These are phyloP conservation scores for Antennarius maculatus DNA, from an alignment of 2,797 vertebrate species.

Conservation along the genomic window DNA sequence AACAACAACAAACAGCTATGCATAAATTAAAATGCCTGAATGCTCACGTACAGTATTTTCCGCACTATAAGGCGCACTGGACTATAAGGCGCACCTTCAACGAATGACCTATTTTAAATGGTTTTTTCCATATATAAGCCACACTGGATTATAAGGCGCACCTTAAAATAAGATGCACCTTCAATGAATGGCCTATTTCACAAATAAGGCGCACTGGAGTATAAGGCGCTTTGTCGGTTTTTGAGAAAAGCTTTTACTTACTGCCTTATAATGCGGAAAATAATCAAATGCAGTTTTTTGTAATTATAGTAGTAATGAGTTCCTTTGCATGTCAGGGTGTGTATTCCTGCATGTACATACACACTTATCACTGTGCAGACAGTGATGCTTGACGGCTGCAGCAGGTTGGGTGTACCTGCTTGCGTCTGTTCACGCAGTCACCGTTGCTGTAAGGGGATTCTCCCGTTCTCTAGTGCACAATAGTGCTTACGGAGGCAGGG, in stretches of 20 bases:
- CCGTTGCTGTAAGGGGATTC: constrained; percentile 53
- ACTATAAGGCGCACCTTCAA: no score
- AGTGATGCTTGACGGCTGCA: constrained; percentile 42
- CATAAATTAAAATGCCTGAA: neutral
- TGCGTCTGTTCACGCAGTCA: constrained; percentile 42
- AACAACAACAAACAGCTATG: neutral
- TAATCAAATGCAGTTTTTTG: neutral
- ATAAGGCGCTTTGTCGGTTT: no score
- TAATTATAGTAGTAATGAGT: neutral
- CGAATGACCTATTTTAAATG: no score
- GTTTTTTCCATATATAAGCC: no score
- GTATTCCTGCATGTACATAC: constrained; percentile 20
- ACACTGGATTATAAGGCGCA: no score
- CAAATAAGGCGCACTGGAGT: no score
- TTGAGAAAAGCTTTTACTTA: no score
- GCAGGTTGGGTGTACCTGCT: constrained; percentile 24
- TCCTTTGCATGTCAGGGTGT: neutral
- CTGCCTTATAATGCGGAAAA: no score
- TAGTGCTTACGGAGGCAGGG: constrained; percentile 71
- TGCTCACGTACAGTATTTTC: no score
- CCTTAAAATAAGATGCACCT: no score
- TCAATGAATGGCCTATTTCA: no score
- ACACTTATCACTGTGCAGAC: constrained; percentile 19
- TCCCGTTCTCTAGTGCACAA: constrained; percentile 51
- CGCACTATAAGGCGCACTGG: no score